Base-by-base conservation (phyloP, 1,140 invertebrate species). In the Apis cerana region DNA sequence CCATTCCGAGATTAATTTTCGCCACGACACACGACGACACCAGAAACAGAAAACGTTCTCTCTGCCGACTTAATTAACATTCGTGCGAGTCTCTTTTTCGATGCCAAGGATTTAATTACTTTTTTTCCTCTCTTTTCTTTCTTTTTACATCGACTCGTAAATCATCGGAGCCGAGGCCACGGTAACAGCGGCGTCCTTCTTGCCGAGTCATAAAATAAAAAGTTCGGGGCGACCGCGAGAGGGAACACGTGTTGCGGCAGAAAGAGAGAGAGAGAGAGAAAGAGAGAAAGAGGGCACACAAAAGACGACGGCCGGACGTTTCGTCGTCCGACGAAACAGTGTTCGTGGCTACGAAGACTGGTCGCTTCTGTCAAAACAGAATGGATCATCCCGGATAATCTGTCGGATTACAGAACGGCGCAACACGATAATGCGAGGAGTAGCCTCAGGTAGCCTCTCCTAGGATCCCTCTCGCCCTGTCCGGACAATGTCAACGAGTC, bases 111-210 rank as follows among this genome's bases (percentile, higher is more conserved):
- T 93, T 93, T 93, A 92, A 94, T 94, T 92, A 93, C 91, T 92
- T 93, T 93, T 94, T 93, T 90, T 90, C 4, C 7, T 43, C 5
- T 43, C 4, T 43, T 43, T 43, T 43, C 3, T 43, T 43, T 43
- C 27, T 93, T 93, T 94, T 93, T 90, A 89, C 86, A 82, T 86
- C 88, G 83, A 90, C 92, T 92, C 92, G 91, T 93, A 93, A 93
- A 93, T 93, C 92, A 93, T 91, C 82, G 76, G 77, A 17, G 88
- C 48, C 76, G 82, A 83, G 88, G 79, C 77, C 80, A 76, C 83
- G 80, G 52, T n/a, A 67, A 61, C 76, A 81, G 72, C 85, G 54
- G 80, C 86, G 88, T 86, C 80, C 86, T 90, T 88, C 87, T 89
- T 89, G 91, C 85, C 89, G 84, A 90, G 91, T 91, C 92, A 88